phyloP scores from a whole-genome alignment of 2,888 invertebrate genomes.

The Rotaria macrura region DNA sequence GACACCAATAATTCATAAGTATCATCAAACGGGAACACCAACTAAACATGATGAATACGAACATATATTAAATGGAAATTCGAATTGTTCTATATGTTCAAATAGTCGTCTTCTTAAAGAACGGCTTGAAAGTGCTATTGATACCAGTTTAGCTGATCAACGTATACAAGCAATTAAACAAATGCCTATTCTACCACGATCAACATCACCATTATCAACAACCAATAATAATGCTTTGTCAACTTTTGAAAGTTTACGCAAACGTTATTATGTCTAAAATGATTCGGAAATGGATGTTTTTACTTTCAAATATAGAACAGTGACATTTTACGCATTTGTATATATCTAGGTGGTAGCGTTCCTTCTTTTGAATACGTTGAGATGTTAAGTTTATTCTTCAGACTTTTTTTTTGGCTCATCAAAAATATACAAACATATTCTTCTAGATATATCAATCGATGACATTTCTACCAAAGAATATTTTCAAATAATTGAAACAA shows the following conservation, averaged over 20 bases:
- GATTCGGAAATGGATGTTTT: no score
- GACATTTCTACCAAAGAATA: no score
- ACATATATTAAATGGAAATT: not conserved
- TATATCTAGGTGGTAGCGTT: not conserved
- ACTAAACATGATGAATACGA: not conserved
- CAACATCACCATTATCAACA: not conserved
- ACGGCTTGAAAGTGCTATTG: not conserved
- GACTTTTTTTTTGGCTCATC: not conserved
- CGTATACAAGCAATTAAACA: slow-evolving; percentile 18
- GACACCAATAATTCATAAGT: not conserved
- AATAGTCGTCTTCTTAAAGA: not conserved
- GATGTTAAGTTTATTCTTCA: not conserved
- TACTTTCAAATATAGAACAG: not conserved
- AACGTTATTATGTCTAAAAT: not conserved
- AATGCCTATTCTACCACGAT: not conserved
- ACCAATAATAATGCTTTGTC: not conserved
- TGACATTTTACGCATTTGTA: not conserved
- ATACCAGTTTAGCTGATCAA: slow-evolving; percentile 6
- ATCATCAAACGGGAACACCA: not conserved
- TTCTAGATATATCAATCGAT: not conserved
- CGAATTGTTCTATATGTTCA: not conserved
- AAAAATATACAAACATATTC: not conserved
- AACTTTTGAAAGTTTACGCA: not conserved
- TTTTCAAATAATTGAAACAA: no score
- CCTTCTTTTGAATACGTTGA: not conserved